Conservation (phyloP, 2,797 vertebrate genomes). For the Squalus acanthias region DNA sequence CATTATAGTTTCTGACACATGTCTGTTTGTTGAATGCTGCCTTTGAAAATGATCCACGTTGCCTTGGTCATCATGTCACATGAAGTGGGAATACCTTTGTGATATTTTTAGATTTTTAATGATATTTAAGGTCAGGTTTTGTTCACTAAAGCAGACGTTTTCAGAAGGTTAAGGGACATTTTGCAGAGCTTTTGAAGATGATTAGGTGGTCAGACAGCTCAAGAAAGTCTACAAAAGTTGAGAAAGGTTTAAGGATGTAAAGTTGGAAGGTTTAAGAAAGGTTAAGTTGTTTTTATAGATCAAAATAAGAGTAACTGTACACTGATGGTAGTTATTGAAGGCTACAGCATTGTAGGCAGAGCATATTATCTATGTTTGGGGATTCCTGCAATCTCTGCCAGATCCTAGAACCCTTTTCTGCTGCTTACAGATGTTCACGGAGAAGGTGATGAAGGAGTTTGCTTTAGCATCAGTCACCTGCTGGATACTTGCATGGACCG, state of each 20-base stretch:
- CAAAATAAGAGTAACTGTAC: neutral
- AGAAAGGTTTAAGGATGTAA: neutral
- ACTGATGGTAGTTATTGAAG: neutral
- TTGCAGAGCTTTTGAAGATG: neutral
- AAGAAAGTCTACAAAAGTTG: neutral
- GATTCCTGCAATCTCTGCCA: neutral
- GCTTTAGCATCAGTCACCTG: neutral
- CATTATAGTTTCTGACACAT: constrained; percentile 28
- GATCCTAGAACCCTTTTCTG: neutral
- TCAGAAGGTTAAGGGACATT: constrained; percentile 19
- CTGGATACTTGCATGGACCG: neutral
- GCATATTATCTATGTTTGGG: neutral
- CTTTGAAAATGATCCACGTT: constrained; percentile 11
- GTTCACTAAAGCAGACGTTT: neutral
- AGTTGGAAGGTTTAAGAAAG: constrained; percentile 8
- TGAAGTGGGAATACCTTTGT: constrained; percentile 27
- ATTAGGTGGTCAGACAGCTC: constrained; percentile 5
- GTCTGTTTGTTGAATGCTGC: constrained; percentile 1
- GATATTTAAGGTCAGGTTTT: constrained; percentile 26
- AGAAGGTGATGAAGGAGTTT: neutral
- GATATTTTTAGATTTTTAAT: constrained; percentile 26
- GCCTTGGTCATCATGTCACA: constrained; percentile 21
- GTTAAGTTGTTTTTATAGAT: neutral
- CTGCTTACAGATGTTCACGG: neutral
- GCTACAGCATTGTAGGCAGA: neutral